Conservation (phyloP, 2,113 vertebrate species). For the Suricata suricatta region DNA sequence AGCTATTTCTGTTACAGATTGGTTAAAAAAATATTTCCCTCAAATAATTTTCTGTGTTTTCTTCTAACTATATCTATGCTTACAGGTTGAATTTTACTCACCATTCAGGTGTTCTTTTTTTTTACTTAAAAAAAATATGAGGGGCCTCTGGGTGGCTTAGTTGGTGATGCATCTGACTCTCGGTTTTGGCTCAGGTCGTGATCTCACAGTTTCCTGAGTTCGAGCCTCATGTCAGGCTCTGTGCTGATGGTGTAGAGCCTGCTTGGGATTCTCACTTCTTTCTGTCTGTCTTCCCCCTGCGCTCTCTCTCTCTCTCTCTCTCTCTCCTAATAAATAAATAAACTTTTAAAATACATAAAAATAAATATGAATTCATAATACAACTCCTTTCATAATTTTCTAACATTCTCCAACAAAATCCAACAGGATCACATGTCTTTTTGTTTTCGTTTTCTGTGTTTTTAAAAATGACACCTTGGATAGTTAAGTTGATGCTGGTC, state of each 20-base stretch:
- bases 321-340: not conserved
- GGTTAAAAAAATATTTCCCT: not conserved
- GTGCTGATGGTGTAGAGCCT: too few relatives aligned
- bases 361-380: not conserved
- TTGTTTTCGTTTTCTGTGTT: not conserved
- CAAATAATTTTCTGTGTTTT: not conserved
- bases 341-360: not conserved
- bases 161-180: not conserved
- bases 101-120: not conserved
- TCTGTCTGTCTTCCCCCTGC: not conserved
- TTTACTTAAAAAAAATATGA: not conserved
- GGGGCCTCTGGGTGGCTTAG: not conserved
- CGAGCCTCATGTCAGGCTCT: not conserved
- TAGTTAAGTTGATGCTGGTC: not conserved
- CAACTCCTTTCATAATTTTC: not conserved
- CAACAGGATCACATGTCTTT: not conserved
- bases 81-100: not conserved
- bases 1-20: not conserved
- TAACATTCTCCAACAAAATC: not conserved
- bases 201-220: not conserved
- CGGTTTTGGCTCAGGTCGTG: not conserved
- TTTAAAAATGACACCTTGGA: not conserved
- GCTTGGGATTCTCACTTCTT: not conserved
- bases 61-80: not conserved
- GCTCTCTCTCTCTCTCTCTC: not conserved